Evolutionary conservation across 2,113 vertebrate species (phyloP).

Genomic region (Campylomormyrus numenius): DNA sequence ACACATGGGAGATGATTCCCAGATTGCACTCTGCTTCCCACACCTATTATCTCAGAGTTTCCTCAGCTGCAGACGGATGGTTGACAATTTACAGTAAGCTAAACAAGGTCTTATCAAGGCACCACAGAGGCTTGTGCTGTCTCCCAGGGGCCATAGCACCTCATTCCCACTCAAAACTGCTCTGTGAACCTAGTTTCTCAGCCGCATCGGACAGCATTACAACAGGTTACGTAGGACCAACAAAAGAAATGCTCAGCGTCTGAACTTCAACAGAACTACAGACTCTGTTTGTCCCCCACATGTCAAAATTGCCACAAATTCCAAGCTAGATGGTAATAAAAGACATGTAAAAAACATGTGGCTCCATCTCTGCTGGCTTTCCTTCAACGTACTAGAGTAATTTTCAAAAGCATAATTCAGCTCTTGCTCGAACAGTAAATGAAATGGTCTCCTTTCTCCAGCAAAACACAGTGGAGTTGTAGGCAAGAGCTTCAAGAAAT

Average conservation of each 20-base stretch:
- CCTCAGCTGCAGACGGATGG: constrained; percentile 58
- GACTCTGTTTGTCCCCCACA: background rate
- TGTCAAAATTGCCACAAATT: background rate
- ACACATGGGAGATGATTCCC: constrained; percentile 38
- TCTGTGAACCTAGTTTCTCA: background rate
- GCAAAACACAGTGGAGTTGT: background rate
- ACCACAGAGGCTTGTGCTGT: constrained; percentile 63
- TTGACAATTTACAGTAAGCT: constrained; percentile 83
- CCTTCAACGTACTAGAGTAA: background rate
- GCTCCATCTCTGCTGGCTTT: background rate
- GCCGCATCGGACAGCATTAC: background rate
- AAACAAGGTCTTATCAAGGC: constrained; percentile 82
- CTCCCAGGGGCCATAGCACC: constrained; percentile 34
- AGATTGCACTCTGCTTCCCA: constrained; percentile 30
- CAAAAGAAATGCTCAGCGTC: background rate
- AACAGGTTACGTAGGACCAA: background rate
- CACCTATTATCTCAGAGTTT: constrained; percentile 74
- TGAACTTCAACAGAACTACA: background rate
- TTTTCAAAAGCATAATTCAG: background rate
- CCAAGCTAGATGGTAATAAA: background rate
- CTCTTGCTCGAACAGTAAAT: background rate
- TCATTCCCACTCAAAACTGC: background rate
- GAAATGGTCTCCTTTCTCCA: background rate
- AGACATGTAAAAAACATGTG: background rate
- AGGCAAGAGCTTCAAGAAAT: background rate